phyloP scores from a whole-genome alignment of 2,797 vertebrate species.

The Hylomyscus alleni region DNA sequence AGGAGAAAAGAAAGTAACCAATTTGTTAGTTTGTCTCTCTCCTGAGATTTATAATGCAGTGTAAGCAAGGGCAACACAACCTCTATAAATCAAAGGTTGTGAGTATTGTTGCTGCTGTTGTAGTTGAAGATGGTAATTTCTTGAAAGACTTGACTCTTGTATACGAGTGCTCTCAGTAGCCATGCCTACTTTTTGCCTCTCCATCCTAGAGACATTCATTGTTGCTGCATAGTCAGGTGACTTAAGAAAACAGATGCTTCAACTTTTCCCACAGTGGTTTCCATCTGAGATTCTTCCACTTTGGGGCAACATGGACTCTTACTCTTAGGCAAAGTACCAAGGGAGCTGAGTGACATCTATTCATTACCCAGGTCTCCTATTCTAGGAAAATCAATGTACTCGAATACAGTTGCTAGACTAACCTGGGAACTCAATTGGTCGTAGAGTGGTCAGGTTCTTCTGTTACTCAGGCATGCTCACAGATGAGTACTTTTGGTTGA shows the following conservation, averaged over 20 bases:
- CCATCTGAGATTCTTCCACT: background rate
- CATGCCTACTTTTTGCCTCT: background rate
- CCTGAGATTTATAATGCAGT: background rate
- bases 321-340: background rate
- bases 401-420: background rate
- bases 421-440: background rate
- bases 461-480: background rate
- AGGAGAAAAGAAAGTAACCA: background rate
- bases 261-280: background rate
- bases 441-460: background rate
- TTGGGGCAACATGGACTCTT: background rate
- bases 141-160: background rate
- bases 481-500: background rate
- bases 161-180: background rate
- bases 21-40: background rate
- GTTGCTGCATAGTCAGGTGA: too few species aligned
- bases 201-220: background rate
- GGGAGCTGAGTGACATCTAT: background rate
- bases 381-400: background rate
- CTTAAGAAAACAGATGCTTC: background rate
- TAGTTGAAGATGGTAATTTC: background rate
- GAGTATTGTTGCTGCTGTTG: background rate
- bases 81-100: background rate
- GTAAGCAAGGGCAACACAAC: background rate
- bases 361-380: background rate